Base-by-base conservation (phyloP, 2,113 vertebrate genomes). In the Rhizomys pruinosus region DNA sequence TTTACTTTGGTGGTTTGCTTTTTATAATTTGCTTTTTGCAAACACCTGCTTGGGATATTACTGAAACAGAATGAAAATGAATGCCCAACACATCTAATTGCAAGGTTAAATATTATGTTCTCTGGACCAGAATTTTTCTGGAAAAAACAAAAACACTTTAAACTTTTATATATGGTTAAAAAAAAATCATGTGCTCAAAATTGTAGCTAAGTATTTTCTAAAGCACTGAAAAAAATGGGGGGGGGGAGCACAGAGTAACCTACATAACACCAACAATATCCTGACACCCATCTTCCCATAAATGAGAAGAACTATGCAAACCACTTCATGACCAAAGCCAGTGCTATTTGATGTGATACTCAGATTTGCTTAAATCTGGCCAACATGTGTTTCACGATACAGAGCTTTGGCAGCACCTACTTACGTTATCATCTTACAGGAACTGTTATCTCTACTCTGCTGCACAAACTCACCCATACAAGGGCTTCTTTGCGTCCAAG, bases 401-500 rank as follows among this genome's bases (percentile, higher is more conserved):
- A 52, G 47, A 63, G 69, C n/a, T 20, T 55, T 32, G 86, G 47
- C 79, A 66, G n/a, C 92, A 85, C 27, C 78, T 93, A 55, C 80
- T 93, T 73, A 34, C 5, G 77, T 42, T 52, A 86, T 8, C 63
- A 77, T 25, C 59, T 59, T 63, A 37, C 37, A 68, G 86, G 91
- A 82, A 37, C 87, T 64, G 85, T 71, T 82, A 80, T 89, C 94
- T 88, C 94, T 74, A 55, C 84, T 68, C 94, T 91, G 77, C 69
- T 94, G 89, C 91, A 95, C 95, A 90, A 92, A 78, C 55, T 84
- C 92, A 71, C 81, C 47, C 34, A 0, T 59, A 90, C 63, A 86
- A 87, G 77, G 93, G 61, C 84, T 81, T 73, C 87, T 96, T 92
- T 96, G 95, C 90, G 81, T 7, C 17, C 37, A 34, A 80, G 72